Base-by-base conservation (phyloP, 2,797 vertebrate genomes). In the Nasua narica region DNA sequence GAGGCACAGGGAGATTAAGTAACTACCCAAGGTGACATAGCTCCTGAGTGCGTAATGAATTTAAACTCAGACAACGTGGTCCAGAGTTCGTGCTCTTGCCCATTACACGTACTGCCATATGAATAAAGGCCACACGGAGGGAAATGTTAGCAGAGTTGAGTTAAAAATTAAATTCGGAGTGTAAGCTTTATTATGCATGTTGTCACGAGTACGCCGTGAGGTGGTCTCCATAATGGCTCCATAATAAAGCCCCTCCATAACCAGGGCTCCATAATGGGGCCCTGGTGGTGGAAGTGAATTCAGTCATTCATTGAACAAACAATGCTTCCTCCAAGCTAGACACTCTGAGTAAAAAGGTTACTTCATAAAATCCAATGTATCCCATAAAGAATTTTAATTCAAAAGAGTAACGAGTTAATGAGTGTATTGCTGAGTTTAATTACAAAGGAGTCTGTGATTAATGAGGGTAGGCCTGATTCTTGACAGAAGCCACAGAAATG, bases 341-440 rank as follows among this genome's bases (percentile, higher is more conserved):
- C 3, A 48, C 50, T 40, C 3, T 14, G 70, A 67, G 23, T 60
- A 48, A 89, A 88, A 69, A 11, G 23, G 85, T 95, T 76, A 70
- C 40, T 89, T 60, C 15, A 76, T 82, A 70, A 88, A 76, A 50
- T 46, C 52, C 52, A 67, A 23, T 37, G 37, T 52, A 70, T 52
- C 58, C 91, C 76, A 50, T 85, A 62, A 95, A 23, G n/a, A 94
- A 82, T 58, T 91, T 81, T 92, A 95, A 95, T 40, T 70, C 60
- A 77, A 62, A 76, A 83, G 85, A 94, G 46, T 29, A 86, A 90
- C 79, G 72, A 93, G 91, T 91, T 89, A 82, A 87, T 78, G 85
- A 87, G 69, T 35, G 2, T 9, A 37, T 87, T 54, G 13, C 62
- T 83, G 60, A 56, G 37, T 90, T 88, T 87, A 92, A 96, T 90